phyloP scores from a whole-genome alignment of 2,797 vertebrate genomes.

The Phylloscopus collybita region DNA sequence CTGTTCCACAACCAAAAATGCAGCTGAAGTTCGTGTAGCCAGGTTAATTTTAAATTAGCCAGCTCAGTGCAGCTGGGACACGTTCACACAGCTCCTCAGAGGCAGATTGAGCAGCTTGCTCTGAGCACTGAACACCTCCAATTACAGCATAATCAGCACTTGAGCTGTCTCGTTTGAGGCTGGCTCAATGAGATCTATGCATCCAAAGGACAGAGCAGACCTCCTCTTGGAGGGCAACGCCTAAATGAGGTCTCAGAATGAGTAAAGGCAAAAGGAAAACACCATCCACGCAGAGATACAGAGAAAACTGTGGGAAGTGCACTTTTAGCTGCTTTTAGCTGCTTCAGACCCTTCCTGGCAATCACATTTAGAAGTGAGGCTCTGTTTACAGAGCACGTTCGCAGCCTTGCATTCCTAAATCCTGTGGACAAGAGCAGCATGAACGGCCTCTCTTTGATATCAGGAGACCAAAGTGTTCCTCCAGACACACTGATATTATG shows the following conservation, averaged over 20 bases:
- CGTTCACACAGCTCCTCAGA: background rate
- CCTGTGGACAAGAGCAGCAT: background rate
- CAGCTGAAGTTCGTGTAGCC: background rate
- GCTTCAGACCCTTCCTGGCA: background rate
- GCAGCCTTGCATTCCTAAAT: background rate
- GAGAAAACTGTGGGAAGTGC: background rate
- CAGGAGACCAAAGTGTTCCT: conserved; percentile 1
- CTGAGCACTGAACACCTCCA: background rate
- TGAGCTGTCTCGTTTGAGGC: background rate
- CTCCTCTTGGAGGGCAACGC: background rate
- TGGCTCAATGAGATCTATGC: background rate
- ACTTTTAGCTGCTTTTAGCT: background rate
- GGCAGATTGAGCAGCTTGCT: background rate
- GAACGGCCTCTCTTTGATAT: conserved; percentile 1
- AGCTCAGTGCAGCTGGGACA: background rate
- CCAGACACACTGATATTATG: background rate
- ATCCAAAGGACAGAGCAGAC: background rate
- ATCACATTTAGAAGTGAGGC: background rate
- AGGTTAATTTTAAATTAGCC: background rate
- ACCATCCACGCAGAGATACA: background rate
- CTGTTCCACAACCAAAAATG: background rate
- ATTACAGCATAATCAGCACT: background rate
- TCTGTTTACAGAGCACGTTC: background rate
- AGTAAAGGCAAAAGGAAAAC: background rate
- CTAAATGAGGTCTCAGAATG: background rate